Evolutionary conservation across 2,113 vertebrate species (phyloP).

Genomic region (Lepus americanus): DNA sequence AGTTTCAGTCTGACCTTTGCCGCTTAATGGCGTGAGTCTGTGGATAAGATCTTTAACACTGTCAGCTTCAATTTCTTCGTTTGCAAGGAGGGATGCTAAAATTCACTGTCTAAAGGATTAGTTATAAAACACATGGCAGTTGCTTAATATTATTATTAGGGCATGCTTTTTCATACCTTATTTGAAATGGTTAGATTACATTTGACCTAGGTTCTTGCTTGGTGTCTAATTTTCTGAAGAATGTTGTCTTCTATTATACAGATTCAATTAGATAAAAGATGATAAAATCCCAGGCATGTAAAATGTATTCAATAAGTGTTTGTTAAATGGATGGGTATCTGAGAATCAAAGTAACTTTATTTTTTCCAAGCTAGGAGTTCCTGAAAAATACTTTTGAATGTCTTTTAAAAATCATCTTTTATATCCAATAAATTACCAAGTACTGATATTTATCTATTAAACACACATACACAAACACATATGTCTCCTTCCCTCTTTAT

Average conservation of each 20-base stretch:
- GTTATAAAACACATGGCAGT: background rate
- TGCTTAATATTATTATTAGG: background rate
- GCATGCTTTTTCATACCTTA: background rate
- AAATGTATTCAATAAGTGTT: background rate
- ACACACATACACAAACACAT: background rate
- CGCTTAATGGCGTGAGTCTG: background rate
- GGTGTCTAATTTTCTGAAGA: constrained; percentile 35
- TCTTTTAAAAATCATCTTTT: background rate
- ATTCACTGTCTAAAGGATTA: background rate
- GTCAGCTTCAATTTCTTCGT: background rate
- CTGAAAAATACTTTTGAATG: background rate
- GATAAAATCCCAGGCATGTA: background rate
- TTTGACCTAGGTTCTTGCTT: background rate
- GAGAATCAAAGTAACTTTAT: constrained; percentile 1
- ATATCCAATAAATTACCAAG: background rate
- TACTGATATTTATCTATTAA: background rate
- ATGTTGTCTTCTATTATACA: background rate
- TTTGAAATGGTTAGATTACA: constrained; percentile 8
- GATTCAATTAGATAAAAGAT: background rate
- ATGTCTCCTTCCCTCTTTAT: background rate
- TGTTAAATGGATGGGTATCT: background rate
- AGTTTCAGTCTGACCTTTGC: background rate
- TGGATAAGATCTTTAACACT: background rate
- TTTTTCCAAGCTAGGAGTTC: constrained; percentile 20
- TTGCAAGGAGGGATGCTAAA: background rate